These are phyloP conservation scores for Casuarius casuarius DNA, from an alignment of 2,113 vertebrate species.

Conservation along the genomic window DNA sequence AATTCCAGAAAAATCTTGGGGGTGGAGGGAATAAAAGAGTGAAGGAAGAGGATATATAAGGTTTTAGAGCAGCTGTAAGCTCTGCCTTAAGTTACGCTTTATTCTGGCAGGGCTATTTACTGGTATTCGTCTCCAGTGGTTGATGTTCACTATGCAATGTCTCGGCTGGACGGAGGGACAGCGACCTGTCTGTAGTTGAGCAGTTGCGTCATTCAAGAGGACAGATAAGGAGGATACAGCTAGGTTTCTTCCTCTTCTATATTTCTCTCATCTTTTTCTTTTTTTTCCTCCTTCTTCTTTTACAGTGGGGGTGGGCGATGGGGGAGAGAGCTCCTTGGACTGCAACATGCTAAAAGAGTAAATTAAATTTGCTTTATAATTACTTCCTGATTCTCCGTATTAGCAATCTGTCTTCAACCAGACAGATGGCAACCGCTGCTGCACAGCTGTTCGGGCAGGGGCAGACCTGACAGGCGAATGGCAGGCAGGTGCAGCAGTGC, in stretches of 20 bases:
- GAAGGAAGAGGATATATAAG: not conserved
- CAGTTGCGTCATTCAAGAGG: not conserved
- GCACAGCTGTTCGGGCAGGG: conserved; percentile 11
- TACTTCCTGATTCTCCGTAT: not conserved
- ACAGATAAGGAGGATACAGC: not conserved
- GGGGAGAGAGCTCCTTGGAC: not conserved
- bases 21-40: not conserved
- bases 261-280: not conserved
- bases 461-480: not conserved
- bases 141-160: not conserved
- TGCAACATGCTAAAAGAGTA: not conserved
- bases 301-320: fast-evolving
- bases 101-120: not conserved
- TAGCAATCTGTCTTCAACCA: not conserved
- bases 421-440: conserved; percentile 13
- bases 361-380: not conserved
- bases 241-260: not conserved
- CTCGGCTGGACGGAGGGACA: not conserved
- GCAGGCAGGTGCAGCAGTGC: not conserved
- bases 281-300: not conserved
- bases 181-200: not conserved
- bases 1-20: not conserved
- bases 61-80: not conserved
- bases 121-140: not conserved
- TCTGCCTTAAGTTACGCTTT: not conserved